Percentiles rank a stretch among this genome's conserved stretches.
phyloP scores from a whole-genome alignment of 2,888 invertebrate species.

The Epinotia brunnichana region DNA sequence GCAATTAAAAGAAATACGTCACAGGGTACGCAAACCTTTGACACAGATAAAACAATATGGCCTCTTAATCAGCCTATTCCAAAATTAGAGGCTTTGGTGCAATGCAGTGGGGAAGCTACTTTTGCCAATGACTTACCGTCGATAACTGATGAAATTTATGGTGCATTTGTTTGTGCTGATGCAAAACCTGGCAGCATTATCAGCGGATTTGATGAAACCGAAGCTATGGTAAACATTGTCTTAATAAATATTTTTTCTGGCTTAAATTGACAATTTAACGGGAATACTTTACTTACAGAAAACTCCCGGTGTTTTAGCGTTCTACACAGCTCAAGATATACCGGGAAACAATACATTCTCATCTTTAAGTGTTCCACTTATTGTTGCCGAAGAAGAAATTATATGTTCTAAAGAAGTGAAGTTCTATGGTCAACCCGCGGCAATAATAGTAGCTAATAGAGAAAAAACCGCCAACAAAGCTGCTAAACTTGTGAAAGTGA shows the following conservation, averaged over 20 bases:
- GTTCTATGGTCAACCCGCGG: constrained; percentile 87
- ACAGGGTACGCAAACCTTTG: constrained; percentile 84
- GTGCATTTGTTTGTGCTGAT: constrained; percentile 84
- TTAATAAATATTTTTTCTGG: too few relatives aligned
- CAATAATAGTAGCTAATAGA: constrained; percentile 86
- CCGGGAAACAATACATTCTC: constrained; percentile 79
- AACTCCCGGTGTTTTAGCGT: constrained; percentile 84
- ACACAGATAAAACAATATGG: constrained; percentile 84
- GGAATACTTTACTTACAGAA: constrained; percentile 59
- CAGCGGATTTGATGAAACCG: constrained; percentile 74
- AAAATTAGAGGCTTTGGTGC: constrained; percentile 80
- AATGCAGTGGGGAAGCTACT: constrained; percentile 82
- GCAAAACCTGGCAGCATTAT: constrained; percentile 59
- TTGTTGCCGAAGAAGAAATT: constrained; percentile 61
- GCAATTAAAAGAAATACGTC: constrained; percentile 76
- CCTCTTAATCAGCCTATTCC: constrained; percentile 86
- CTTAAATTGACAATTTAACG: not conserved
- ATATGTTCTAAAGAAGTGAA: constrained; percentile 74
- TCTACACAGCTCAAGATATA: constrained; percentile 85
- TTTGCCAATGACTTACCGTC: constrained; percentile 84
- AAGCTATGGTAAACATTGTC: constrained; percentile 61
- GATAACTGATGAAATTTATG: constrained; percentile 79
- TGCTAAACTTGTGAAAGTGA: constrained; percentile 77
- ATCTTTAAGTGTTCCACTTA: constrained; percentile 37
- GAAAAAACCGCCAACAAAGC: constrained; percentile 83